Evolutionary conservation across 92 coral and sea anemone genomes (phyloP).

Genomic region (Ricordea florida): DNA sequence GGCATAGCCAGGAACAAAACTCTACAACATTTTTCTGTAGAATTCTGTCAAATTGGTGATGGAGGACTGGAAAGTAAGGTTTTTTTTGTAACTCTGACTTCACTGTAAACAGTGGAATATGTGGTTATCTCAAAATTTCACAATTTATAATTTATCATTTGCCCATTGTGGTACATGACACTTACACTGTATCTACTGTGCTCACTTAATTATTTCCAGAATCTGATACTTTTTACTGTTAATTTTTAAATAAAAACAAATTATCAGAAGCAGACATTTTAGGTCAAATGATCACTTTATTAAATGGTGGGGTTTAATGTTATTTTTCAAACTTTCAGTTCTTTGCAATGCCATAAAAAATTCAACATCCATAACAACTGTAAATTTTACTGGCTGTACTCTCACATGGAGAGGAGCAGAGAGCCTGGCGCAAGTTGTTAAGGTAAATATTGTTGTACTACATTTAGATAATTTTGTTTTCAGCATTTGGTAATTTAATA

Average conservation of each 20-base stretch:
- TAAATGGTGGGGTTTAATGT: not conserved
- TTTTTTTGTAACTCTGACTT: too few relatives aligned
- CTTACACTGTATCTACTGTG: too few relatives aligned
- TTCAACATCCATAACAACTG: constrained; percentile 72
- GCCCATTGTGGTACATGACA: too few relatives aligned
- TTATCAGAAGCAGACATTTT: too few relatives aligned
- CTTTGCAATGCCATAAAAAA: constrained; percentile 84
- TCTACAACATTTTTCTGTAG: constrained; percentile 83
- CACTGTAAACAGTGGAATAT: too few relatives aligned
- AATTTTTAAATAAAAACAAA: too few relatives aligned
- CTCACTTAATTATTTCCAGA: too few relatives aligned
- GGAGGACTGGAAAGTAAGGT: constrained; percentile 90
- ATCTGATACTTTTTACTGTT: too few relatives aligned
- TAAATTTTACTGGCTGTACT: constrained; percentile 93
- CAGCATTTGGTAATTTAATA: too few relatives aligned
- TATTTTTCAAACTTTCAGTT: constrained; percentile 34
- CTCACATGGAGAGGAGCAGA: constrained; percentile 98
- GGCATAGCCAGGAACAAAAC: constrained; percentile 87
- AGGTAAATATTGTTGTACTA: constrained; percentile 38
- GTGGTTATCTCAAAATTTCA: too few relatives aligned
- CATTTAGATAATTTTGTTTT: not conserved
- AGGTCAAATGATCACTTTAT: not conserved
- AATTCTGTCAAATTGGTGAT: constrained; percentile 98
- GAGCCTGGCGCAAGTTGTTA: constrained; percentile 82
- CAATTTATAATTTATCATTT: too few relatives aligned